Conservation (phyloP, 2,113 vertebrate genomes). For the Phyllostomus hastatus region DNA sequence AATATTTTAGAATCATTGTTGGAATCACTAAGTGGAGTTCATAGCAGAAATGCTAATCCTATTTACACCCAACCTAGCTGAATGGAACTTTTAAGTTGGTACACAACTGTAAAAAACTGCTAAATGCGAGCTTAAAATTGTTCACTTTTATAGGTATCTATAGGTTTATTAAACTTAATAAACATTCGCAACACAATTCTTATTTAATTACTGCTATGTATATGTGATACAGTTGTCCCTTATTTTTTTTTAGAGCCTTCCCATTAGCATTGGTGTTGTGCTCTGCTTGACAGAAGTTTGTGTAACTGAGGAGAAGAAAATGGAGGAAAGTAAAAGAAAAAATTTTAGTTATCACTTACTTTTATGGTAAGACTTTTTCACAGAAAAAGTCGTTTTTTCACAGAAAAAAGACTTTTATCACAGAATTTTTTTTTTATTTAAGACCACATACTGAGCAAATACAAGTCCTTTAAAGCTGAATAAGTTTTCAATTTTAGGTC, state of each 20-base stretch:
- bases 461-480: not conserved
- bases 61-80: not conserved
- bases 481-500: not conserved
- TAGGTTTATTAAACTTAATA: not conserved
- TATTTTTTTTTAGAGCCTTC: not conserved
- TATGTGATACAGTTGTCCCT: not conserved
- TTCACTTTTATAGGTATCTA: not conserved
- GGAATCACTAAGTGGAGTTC: not conserved
- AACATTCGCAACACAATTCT: not conserved
- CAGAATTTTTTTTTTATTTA: not conserved
- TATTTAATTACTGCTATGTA: not conserved
- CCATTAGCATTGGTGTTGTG: not conserved
- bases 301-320: not conserved
- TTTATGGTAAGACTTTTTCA: no score
- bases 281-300: not conserved
- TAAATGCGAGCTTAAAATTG: not conserved
- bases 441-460: not conserved
- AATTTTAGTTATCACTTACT: not conserved
- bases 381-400: no score
- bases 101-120: not conserved
- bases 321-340: not conserved
- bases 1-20: not conserved
- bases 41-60: not conserved
- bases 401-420: no score
- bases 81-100: not conserved